A percentile compares a stretch with the other conserved stretches of the same genome.
phyloP scores from a whole-genome alignment of 2,888 invertebrate species.

The Cheilosia grossa region DNA sequence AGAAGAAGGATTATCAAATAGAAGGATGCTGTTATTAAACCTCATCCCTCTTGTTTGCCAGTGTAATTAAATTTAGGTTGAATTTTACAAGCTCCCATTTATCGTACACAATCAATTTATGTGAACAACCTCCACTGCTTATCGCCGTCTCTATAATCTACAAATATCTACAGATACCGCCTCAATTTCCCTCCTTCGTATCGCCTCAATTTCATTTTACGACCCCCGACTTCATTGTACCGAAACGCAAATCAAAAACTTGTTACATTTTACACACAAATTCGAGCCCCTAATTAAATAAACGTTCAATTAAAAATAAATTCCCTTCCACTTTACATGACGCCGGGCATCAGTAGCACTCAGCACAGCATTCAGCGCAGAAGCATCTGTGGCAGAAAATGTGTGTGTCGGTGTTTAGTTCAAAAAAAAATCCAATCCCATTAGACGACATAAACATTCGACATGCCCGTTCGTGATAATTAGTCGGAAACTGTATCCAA shows the following conservation, averaged over 20 bases:
- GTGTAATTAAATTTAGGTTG: too few species aligned
- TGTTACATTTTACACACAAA: conserved; percentile 27
- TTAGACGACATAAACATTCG: conserved; percentile 60
- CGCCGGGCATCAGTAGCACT: not conserved
- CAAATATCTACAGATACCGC: not conserved
- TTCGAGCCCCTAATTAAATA: conserved; percentile 64
- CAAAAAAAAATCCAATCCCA: conserved; percentile 56
- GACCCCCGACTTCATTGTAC: not conserved
- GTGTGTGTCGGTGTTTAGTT: conserved; percentile 20
- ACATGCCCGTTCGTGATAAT: conserved; percentile 61
- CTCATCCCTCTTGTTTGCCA: too few species aligned
- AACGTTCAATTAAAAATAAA: conserved; percentile 52
- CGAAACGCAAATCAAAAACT: conserved; percentile 5
- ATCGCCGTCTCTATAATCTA: not conserved
- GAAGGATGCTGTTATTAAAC: too few species aligned
- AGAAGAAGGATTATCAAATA: too few species aligned
- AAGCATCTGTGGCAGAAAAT: too few species aligned
- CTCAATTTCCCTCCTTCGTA: too few species aligned
- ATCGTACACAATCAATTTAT: too few species aligned
- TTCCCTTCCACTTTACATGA: conserved; percentile 10
- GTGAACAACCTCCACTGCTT: not conserved
- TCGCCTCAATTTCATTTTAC: conserved; percentile 5
- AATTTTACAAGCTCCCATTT: too few species aligned
- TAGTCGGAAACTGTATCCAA: conserved; percentile 66
- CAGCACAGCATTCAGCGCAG: too few species aligned